A percentile compares a stretch with the other conserved stretches of the same genome.
phyloP scores from a whole-genome alignment of 2,113 vertebrate genomes.

The Dicrurus megarhynchus region DNA sequence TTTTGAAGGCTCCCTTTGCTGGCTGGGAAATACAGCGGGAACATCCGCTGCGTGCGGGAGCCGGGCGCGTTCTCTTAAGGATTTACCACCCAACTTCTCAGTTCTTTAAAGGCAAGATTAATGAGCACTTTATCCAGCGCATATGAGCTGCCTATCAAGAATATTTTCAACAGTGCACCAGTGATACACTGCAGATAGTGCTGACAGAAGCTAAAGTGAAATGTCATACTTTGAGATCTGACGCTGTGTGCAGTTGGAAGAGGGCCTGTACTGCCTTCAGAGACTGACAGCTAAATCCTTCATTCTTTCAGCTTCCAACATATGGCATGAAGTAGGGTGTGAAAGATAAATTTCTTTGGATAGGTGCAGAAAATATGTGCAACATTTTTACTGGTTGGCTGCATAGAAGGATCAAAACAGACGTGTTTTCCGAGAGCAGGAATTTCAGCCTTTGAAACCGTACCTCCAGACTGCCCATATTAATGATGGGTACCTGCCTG shows the following conservation, averaged over 20 bases:
- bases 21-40: not conserved
- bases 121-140: conserved; percentile 48
- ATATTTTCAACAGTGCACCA: conserved; percentile 23
- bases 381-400: conserved; percentile 47
- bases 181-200: conserved; percentile 35
- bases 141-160: conserved; percentile 58
- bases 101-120: conserved; percentile 50
- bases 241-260: conserved; percentile 45
- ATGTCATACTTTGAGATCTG: conserved; percentile 65
- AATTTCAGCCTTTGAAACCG: not conserved
- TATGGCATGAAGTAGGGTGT: conserved; percentile 70
- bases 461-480: not conserved
- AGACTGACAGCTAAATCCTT: conserved; percentile 73
- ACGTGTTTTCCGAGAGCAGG: conserved; percentile 36
- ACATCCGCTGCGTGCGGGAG: not conserved
- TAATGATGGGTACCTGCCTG: not conserved
- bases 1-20: not conserved
- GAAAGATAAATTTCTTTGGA: conserved; percentile 72
- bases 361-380: conserved; percentile 65
- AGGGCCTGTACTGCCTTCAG: conserved; percentile 58
- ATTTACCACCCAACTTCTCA: conserved; percentile 13
- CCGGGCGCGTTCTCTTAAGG: not conserved
- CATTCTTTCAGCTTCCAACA: conserved; percentile 66
- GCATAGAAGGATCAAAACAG: conserved; percentile 51
- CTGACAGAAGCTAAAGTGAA: conserved; percentile 73